Base-by-base conservation (phyloP, 2,888 invertebrate species). In the Ophioninae sp. region DNA sequence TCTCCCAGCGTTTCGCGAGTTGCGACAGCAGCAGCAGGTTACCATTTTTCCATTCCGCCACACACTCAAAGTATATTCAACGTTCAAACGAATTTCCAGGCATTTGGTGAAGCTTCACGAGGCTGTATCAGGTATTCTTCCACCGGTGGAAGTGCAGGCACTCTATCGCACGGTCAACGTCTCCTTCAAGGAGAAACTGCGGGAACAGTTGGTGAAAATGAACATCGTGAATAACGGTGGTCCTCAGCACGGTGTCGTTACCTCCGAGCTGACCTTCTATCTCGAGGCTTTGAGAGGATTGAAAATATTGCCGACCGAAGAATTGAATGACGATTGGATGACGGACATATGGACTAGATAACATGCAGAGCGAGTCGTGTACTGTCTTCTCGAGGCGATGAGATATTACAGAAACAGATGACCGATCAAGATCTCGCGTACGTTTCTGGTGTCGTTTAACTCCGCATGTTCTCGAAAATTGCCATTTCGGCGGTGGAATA, bases 141-240 rank as follows among this genome's bases (percentile, higher is more conserved):
- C 98, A 1, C 94, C 95, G 88, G 94, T 95, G 87, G 96, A 97
- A 94, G 96, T 98, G 88, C 95, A 96, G 90, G 94, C 94, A 68
- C 95, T 97, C 87, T 97, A 97, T 89, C 94, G 96, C 88, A 95
- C 95, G 89, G 96, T 98, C 74, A 97, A 98, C 93, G 95, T 95
- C 91, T 96, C 96, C 89, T 98, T 99, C 91, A 98, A 98, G 93
- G 96, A 96, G 87, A 96, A 97, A 91, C 94, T 99, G 87, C 94
- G 97, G 93, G 96, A 97, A 89, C 97, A 98, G 91, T 94, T 99
- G 87, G 91, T 95, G 3, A 96, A 96, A 92, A 96, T 98, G 94
- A 97, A 98, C 91, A 97, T 99, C 87, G 95, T 96, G 79, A 98
- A 98, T 88, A 98, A 99, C 93, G 98, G 98, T n/a, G 98, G 98